These are phyloP conservation scores for Otus scops DNA, from an alignment of 2,797 vertebrate genomes.

Conservation along the genomic window DNA sequence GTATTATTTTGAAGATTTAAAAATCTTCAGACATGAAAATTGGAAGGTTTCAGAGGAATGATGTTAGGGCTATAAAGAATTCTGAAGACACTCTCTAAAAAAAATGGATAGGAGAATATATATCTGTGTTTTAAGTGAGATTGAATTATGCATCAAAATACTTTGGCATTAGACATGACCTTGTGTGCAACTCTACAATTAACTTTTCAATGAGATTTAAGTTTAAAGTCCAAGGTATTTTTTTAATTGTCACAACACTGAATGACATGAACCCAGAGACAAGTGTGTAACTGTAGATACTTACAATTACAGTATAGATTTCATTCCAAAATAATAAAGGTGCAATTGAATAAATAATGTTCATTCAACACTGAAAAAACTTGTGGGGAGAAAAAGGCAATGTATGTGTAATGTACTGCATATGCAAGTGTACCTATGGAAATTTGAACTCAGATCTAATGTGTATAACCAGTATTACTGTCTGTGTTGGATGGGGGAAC, in stretches of 20 bases:
- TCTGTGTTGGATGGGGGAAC: neutral
- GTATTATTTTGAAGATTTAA: neutral
- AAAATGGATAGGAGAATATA: neutral
- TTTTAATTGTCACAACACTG: neutral
- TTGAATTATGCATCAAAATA: neutral
- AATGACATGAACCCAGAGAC: neutral
- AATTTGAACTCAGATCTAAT: neutral
- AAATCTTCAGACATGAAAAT: neutral
- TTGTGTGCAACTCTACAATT: neutral
- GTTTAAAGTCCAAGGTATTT: neutral
- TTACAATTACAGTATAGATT: neutral
- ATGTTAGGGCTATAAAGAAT: neutral
- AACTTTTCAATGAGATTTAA: neutral
- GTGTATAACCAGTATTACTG: neutral
- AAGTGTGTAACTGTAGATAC: neutral
- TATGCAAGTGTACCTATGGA: neutral
- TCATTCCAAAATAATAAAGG: neutral
- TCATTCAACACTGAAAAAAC: neutral
- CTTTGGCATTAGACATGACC: neutral
- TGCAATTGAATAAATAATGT: neutral
- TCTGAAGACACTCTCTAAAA: neutral
- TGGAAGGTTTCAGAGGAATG: neutral
- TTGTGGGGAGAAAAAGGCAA: neutral
- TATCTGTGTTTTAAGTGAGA: neutral
- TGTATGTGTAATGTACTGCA: neutral